Conservation (phyloP, 2,113 vertebrate species). For the Ascaphus truei region DNA sequence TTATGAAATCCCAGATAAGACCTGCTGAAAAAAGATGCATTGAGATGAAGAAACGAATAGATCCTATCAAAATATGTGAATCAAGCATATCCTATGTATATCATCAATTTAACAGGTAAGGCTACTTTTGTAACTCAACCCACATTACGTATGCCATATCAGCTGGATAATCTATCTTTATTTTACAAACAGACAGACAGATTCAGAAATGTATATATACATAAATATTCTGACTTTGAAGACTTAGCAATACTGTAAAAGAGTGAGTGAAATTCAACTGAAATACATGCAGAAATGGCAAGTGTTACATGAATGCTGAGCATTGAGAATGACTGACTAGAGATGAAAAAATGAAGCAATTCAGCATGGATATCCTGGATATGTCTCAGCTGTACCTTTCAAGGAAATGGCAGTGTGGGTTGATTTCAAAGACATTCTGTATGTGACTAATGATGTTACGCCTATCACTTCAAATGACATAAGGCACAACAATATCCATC, state of each 20-base stretch:
- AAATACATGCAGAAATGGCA: background rate
- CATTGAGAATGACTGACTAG: background rate
- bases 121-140: too few relatives aligned
- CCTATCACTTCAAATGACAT: slow-evolving; percentile 38
- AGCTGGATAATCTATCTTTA: too few relatives aligned
- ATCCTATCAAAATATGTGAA: too few relatives aligned
- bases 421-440: slow-evolving; percentile 43
- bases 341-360: slow-evolving; percentile 16
- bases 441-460: slow-evolving; percentile 28
- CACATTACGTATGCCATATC: too few relatives aligned
- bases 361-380: background rate
- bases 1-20: too few relatives aligned
- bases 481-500: slow-evolving; percentile 30
- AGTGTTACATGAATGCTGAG: background rate
- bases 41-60: too few relatives aligned
- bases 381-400: slow-evolving; percentile 31
- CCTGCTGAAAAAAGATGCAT: too few relatives aligned
- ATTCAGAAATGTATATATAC: background rate
- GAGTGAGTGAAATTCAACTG: slow-evolving; percentile 1
- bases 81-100: too few relatives aligned
- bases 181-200: background rate
- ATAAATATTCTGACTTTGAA: background rate
- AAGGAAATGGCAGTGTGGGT: slow-evolving; percentile 26
- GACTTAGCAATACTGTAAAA: background rate
- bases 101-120: too few relatives aligned